Conservation (phyloP, 2,888 invertebrate genomes). For the Ceraclea dissimilis region DNA sequence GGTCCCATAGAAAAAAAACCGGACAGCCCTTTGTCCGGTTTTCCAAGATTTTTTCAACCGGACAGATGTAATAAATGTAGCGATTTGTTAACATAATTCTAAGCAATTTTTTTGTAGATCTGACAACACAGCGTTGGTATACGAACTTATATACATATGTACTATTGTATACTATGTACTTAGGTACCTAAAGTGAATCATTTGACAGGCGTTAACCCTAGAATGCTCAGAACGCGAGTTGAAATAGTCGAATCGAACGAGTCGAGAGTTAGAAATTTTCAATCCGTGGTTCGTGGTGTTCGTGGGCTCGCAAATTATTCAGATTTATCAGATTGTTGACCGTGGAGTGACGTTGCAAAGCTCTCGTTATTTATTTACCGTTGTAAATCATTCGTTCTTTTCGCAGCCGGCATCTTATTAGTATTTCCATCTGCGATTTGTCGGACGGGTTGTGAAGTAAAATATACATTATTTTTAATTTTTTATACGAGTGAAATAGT, state of each 20-base stretch:
- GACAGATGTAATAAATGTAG: too few relatives aligned
- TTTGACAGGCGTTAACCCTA: slow-evolving; percentile 8
- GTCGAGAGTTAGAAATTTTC: not conserved
- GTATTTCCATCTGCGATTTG: slow-evolving; percentile 2
- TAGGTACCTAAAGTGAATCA: too few relatives aligned
- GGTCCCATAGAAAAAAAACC: too few relatives aligned
- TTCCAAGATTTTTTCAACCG: too few relatives aligned
- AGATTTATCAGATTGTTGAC: slow-evolving; percentile 12
- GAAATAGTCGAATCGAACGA: not conserved
- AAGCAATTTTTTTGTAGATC: not conserved
- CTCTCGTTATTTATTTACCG: slow-evolving; percentile 16
- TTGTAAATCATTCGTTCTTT: slow-evolving; percentile 8
- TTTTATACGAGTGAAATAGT: slow-evolving; percentile 5
- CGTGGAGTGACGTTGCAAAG: slow-evolving; percentile 8
- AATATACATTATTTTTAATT: slow-evolving; percentile 1
- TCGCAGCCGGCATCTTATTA: slow-evolving; percentile 11
- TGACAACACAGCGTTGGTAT: slow-evolving; percentile 12
- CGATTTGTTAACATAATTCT: too few relatives aligned
- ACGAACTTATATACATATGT: slow-evolving; percentile 11
- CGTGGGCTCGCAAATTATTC: not conserved
- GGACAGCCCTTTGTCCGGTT: too few relatives aligned
- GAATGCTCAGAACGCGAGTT: not conserved
- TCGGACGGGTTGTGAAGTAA: not conserved
- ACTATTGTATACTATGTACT: too few relatives aligned
- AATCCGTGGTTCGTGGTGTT: slow-evolving; percentile 1